Evolutionary conservation across 2,113 vertebrate genomes (phyloP).

Genomic region (Erythrolamprus reginae): DNA sequence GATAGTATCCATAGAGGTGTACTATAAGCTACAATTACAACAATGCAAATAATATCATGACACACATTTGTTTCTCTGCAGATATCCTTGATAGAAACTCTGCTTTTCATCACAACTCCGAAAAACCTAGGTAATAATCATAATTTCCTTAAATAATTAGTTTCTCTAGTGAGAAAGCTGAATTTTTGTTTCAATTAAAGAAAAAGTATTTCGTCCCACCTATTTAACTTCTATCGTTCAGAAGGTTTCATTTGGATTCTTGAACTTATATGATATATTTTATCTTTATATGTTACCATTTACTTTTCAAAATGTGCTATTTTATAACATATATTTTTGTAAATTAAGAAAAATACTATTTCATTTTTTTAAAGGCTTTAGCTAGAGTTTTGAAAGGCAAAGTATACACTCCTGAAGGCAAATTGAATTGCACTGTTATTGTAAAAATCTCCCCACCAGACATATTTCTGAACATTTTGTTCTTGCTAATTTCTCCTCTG

Average conservation of each 20-base stretch:
- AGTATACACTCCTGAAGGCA: neutral
- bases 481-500: neutral
- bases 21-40: neutral
- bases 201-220: neutral
- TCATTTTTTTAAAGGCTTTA: neutral
- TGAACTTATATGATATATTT: neutral
- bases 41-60: neutral
- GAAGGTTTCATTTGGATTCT: neutral
- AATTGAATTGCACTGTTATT: neutral
- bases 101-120: neutral
- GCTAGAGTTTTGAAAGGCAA: neutral
- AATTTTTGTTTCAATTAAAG: neutral
- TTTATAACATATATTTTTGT: neutral
- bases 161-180: neutral
- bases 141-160: neutral
- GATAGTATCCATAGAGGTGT: neutral
- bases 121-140: neutral
- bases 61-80: neutral
- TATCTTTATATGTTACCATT: neutral
- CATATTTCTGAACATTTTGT: neutral
- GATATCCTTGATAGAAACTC: neutral
- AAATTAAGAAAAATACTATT: constrained; percentile 23
- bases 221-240: neutral
- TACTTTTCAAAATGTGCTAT: neutral
- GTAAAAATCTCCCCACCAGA: neutral